Conservation (phyloP, 2,797 vertebrate species). For the Triplophysa yarkandensis region DNA sequence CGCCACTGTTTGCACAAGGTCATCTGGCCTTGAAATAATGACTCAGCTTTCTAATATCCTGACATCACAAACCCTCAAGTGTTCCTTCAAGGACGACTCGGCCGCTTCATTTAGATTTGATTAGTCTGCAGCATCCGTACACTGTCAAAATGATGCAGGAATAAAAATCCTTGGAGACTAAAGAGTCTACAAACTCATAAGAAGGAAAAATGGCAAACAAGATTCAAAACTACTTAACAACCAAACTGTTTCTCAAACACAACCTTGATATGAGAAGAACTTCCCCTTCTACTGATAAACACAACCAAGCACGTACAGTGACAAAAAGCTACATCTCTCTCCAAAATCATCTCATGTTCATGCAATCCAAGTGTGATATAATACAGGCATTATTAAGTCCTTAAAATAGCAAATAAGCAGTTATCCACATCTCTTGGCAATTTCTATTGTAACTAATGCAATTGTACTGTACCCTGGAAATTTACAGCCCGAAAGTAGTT, state of each 20-base stretch:
- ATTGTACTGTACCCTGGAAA: not conserved
- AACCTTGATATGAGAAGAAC: not conserved
- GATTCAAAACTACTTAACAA: not conserved
- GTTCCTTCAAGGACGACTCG: slow-evolving; percentile 33
- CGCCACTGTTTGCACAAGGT: slow-evolving; percentile 29
- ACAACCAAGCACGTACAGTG: not conserved
- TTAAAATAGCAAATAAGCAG: not conserved
- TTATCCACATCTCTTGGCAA: not conserved
- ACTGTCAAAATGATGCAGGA: slow-evolving; percentile 10
- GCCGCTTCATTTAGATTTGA: slow-evolving; percentile 42
- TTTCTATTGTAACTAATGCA: not conserved
- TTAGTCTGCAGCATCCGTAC: slow-evolving; percentile 16
- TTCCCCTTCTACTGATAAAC: not conserved
- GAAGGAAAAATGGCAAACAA: not conserved
- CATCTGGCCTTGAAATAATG: slow-evolving; percentile 42
- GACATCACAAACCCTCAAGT: slow-evolving; percentile 19
- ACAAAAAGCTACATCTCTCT: slow-evolving; percentile 4
- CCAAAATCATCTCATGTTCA: not conserved
- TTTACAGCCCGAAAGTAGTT: not conserved
- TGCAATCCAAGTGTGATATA: not conserved
- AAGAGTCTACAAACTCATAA: not conserved
- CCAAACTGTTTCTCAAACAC: not conserved
- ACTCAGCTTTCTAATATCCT: slow-evolving; percentile 35
- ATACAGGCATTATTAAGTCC: not conserved
- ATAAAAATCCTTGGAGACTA: slow-evolving; percentile 16